Evolutionary conservation across 1,140 invertebrate genomes (phyloP).

Genomic region (Octopus bimaculoides): DNA sequence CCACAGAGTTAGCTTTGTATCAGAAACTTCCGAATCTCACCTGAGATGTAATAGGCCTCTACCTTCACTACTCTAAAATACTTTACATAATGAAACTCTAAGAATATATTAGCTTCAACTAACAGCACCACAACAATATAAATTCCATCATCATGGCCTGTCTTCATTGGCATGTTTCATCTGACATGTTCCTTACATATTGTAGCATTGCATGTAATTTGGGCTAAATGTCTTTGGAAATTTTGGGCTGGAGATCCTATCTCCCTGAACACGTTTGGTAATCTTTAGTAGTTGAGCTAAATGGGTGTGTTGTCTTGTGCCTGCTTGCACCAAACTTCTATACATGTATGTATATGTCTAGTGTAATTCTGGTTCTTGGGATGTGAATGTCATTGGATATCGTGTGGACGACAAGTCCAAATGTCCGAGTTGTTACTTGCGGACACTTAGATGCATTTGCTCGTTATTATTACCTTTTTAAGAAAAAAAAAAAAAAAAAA

Average conservation of each 20-base stretch:
- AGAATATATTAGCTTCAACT: not conserved
- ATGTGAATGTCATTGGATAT: constrained; percentile 11
- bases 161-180: constrained; percentile 2
- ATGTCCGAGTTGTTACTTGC: constrained; percentile 2
- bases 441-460: constrained; percentile 11
- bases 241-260: not conserved
- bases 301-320: constrained; percentile 9
- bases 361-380: not conserved
- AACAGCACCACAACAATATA: not conserved
- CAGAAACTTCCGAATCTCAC: no score
- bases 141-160: not conserved
- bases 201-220: constrained; percentile 11
- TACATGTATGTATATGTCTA: constrained; percentile 9
- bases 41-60: no score
- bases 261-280: constrained; percentile 7
- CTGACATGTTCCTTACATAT: constrained; percentile 10
- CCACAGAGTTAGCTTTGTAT: no score
- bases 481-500: not conserved
- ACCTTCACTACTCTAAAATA: no score
- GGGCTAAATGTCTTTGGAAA: constrained; percentile 5
- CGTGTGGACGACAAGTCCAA: not conserved
- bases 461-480: not conserved
- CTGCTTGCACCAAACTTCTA: constrained; percentile 9
- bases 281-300: constrained; percentile 3
- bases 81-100: not conserved